phyloP scores from a whole-genome alignment of 1,140 invertebrate genomes.

The Micrasema minimum region DNA sequence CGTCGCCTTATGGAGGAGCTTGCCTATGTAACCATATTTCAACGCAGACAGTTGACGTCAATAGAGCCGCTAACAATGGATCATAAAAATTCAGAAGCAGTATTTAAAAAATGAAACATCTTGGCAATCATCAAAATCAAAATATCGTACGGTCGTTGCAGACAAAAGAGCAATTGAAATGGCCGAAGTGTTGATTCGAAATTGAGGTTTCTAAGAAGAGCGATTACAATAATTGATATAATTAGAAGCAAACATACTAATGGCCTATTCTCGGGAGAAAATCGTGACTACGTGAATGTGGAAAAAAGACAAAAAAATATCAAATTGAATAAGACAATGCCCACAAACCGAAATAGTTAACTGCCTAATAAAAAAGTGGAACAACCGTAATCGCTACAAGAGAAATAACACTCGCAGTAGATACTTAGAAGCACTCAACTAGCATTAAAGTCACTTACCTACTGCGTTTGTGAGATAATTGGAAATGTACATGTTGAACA shows the following conservation, averaged over 20 bases:
- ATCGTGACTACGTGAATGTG: neutral
- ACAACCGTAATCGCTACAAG: neutral
- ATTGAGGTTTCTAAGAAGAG: constrained; percentile 18
- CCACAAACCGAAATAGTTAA: neutral
- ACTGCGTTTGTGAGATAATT: no score
- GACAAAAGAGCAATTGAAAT: constrained; percentile 26
- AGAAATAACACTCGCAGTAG: no score
- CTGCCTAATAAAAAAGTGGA: constrained; percentile 4
- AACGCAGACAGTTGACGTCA: constrained; percentile 22
- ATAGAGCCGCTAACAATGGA: constrained; percentile 5
- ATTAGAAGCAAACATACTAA: constrained; percentile 1
- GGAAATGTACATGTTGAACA: no score
- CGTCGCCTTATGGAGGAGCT: neutral
- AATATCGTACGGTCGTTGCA: neutral
- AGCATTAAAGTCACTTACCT: no score
- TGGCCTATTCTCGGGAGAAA: constrained; percentile 6
- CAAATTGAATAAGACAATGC: neutral
- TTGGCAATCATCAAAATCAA: no score
- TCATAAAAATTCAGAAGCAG: constrained; percentile 18
- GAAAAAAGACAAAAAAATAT: neutral
- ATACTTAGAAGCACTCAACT: no score
- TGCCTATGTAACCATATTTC: neutral
- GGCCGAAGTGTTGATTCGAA: constrained; percentile 7
- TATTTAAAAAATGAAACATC: constrained; percentile 10
- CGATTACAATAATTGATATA: constrained; percentile 22